Conservation (phyloP, 2,797 vertebrate species). For the Clarias laeviceps region DNA sequence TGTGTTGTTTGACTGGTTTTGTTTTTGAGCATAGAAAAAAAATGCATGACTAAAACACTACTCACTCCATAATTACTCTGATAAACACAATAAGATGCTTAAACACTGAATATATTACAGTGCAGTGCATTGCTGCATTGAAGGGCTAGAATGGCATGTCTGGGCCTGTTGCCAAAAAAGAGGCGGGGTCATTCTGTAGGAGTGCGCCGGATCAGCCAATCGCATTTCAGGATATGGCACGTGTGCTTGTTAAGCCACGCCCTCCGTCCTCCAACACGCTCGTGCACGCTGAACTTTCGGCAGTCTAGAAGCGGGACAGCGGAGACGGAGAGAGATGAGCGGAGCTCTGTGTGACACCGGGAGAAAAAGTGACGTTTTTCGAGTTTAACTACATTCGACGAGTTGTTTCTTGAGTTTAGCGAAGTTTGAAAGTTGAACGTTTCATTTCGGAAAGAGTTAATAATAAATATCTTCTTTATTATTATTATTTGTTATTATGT, state of each 20-base stretch:
- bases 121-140: background rate
- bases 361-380: background rate
- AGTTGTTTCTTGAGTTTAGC: background rate
- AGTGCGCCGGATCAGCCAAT: constrained; percentile 45
- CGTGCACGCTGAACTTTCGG: constrained; percentile 33
- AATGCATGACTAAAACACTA: background rate
- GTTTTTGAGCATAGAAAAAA: background rate
- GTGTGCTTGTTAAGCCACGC: constrained; percentile 35
- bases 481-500: background rate
- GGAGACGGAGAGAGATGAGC: background rate
- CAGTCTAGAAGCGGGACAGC: constrained; percentile 24
- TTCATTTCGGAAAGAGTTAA: background rate
- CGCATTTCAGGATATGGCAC: background rate
- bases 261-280: constrained; percentile 29
- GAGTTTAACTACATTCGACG: background rate
- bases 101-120: too few relatives aligned
- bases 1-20: background rate
- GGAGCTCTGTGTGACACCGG: background rate
- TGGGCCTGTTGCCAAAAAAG: constrained; percentile 18
- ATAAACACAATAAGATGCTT: background rate
- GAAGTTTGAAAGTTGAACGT: background rate
- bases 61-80: background rate
- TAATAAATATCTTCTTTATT: too few relatives aligned
- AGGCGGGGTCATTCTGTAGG: constrained; percentile 45
- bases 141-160: background rate